Evolutionary conservation across 1,140 invertebrate genomes (phyloP).

Genomic region (Cryptotermes secundus): DNA sequence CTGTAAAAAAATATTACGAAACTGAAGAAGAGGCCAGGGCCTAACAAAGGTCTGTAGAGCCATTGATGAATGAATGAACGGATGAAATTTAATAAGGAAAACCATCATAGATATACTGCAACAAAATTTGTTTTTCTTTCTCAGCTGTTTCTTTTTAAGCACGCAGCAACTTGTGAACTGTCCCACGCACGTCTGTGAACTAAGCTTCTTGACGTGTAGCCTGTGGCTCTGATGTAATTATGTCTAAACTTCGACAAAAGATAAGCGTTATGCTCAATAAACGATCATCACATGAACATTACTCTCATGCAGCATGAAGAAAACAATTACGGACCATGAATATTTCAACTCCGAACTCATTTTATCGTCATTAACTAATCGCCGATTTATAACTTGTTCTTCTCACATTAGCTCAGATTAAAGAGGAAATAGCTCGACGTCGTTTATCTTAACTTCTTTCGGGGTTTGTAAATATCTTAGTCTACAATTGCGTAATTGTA

Average conservation of each 20-base stretch:
- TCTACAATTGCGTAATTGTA: no score
- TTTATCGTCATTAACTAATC: not conserved
- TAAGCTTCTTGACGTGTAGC: not conserved
- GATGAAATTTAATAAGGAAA: no score
- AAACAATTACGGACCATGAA: not conserved
- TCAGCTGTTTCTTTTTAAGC: no score
- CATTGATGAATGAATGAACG: no score
- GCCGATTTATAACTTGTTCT: not conserved
- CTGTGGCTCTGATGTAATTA: not conserved
- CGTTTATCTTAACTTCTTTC: no score
- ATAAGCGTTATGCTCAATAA: not conserved
- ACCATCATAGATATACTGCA: no score
- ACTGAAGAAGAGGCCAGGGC: no score
- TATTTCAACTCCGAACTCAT: not conserved
- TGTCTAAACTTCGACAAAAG: not conserved
- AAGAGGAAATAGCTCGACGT: no score
- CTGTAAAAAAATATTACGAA: no score
- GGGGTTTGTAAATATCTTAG: no score
- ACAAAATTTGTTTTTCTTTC: no score
- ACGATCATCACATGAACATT: not conserved
- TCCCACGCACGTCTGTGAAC: not conserved
- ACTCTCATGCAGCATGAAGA: not conserved
- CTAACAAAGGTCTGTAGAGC: no score
- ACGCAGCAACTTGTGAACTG: not conserved
- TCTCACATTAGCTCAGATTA: not conserved